Evolutionary conservation across 2,797 vertebrate genomes (phyloP).

Genomic region (Aselliscus stoliczkanus): DNA sequence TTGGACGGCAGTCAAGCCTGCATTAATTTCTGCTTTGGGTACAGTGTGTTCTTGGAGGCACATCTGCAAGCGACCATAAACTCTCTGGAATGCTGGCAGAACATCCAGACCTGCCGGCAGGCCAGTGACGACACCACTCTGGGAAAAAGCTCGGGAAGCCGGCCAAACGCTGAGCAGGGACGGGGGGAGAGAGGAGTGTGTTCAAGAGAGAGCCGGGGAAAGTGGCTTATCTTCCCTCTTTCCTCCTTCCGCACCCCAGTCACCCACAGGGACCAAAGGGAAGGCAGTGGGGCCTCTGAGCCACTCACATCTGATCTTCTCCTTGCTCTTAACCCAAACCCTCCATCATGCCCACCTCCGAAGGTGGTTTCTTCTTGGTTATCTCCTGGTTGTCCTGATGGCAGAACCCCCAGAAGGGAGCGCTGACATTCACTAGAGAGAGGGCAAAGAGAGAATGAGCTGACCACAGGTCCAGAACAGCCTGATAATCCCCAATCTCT

Average conservation of each 20-base stretch:
- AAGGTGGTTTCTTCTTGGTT: not conserved
- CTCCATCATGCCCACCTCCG: not conserved
- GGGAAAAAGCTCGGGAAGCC: slow-evolving; percentile 87
- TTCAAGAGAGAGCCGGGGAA: not conserved
- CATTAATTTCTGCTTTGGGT: slow-evolving; percentile 99
- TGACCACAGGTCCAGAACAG: too few species aligned
- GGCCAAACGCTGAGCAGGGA: slow-evolving; percentile 72
- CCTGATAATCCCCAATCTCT: not conserved
- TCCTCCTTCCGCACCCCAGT: not conserved
- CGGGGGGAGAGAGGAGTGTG: not conserved
- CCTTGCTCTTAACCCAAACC: not conserved
- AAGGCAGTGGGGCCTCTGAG: not conserved
- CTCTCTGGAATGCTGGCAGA: slow-evolving; percentile 99
- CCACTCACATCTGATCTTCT: not conserved
- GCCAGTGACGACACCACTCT: slow-evolving; percentile 98
- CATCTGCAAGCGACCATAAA: slow-evolving; percentile 99
- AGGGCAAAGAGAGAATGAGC: not conserved
- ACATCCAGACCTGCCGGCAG: slow-evolving; percentile 99
- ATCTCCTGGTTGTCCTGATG: not conserved
- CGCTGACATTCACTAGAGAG: not conserved
- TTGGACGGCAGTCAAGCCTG: slow-evolving; percentile 97
- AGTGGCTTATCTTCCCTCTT: not conserved
- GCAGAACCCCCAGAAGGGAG: not conserved
- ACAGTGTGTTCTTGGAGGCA: slow-evolving; percentile 99
- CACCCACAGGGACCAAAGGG: not conserved